A percentile compares a stretch with the other conserved stretches of the same genome.
Conservation (phyloP, 2,888 invertebrate genomes). For the Hanleya hanleyi region DNA sequence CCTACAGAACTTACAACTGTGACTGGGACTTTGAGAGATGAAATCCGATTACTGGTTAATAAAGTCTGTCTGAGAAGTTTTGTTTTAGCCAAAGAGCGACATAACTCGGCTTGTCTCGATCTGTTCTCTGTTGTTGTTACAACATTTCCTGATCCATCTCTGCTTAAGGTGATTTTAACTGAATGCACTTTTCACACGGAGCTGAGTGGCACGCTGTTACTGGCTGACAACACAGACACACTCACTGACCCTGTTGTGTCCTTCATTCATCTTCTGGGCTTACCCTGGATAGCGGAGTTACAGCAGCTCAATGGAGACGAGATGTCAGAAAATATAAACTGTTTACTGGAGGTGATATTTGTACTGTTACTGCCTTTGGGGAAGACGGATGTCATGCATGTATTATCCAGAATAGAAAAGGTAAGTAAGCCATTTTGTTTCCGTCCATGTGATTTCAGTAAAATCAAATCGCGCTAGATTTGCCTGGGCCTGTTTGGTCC, state of each 20-base stretch:
- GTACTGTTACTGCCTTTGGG: background rate
- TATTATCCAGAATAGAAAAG: background rate
- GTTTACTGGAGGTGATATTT: slow-evolving; percentile 1
- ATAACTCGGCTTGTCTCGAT: background rate
- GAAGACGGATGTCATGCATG: background rate
- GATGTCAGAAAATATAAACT: background rate
- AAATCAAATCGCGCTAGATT: no score
- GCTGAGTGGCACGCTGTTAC: background rate
- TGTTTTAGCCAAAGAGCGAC: background rate
- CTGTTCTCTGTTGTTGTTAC: background rate
- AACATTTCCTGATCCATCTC: background rate
- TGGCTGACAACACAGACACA: background rate
- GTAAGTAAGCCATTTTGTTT: no score
- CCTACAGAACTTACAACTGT: no score
- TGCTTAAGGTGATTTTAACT: background rate
- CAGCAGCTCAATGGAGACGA: no score
- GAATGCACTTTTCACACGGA: background rate
- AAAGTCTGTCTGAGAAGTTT: background rate
- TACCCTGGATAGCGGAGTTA: background rate
- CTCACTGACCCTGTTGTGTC: background rate
- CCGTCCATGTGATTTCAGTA: no score
- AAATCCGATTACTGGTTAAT: background rate
- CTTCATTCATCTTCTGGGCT: background rate
- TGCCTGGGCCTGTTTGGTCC: no score
- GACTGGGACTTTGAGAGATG: no score